Conservation (phyloP, 2,113 vertebrate genomes). For the Epinephelus lanceolatus region DNA sequence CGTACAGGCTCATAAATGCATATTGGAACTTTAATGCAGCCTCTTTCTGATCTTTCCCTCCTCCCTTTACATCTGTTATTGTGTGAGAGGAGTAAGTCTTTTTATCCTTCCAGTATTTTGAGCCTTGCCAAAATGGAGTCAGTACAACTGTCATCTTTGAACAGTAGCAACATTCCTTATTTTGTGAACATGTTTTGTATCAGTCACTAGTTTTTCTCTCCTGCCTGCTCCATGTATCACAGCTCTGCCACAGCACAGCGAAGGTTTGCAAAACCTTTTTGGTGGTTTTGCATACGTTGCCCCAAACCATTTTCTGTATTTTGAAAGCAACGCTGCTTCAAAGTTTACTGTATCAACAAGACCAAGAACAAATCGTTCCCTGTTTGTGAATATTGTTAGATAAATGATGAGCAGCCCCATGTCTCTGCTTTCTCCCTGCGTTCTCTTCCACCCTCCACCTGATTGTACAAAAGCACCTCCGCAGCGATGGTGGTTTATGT, state of each 20-base stretch:
- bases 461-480: neutral
- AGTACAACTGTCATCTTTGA: slow-evolving; percentile 31
- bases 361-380: slow-evolving; percentile 26
- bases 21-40: slow-evolving; percentile 7
- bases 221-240: slow-evolving; percentile 15
- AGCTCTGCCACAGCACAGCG: slow-evolving; percentile 6
- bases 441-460: neutral
- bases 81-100: slow-evolving; percentile 10
- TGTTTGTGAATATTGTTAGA: slow-evolving; percentile 7
- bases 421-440: neutral
- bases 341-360: slow-evolving; percentile 18
- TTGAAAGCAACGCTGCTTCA: slow-evolving; percentile 33
- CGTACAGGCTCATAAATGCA: slow-evolving; percentile 27
- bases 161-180: slow-evolving; percentile 24
- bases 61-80: neutral
- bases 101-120: slow-evolving; percentile 26
- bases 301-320: slow-evolving; percentile 22
- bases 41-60: slow-evolving; percentile 10
- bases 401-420: slow-evolving; percentile 5
- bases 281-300: slow-evolving; percentile 21
- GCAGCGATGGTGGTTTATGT: slow-evolving; percentile 2
- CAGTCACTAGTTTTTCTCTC: slow-evolving; percentile 13
- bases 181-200: slow-evolving; percentile 29
- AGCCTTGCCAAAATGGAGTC: slow-evolving; percentile 27
- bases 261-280: slow-evolving; percentile 3